Base-by-base conservation (phyloP, 2,888 invertebrate species). In the Ectemnius continuus region DNA sequence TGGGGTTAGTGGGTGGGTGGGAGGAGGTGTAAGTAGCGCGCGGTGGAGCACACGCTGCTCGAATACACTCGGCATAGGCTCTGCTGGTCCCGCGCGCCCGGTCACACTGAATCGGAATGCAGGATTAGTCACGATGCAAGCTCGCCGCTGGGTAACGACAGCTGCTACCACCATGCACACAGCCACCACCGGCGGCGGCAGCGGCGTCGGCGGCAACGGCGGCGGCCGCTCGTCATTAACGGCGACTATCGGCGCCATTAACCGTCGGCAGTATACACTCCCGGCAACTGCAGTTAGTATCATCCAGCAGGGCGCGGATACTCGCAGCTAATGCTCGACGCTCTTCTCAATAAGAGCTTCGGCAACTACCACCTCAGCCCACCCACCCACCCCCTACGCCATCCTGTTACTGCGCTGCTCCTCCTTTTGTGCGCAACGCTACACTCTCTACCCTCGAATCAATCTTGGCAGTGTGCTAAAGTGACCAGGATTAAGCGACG, bases 121-220 rank as follows among this genome's bases (percentile, higher is more conserved):
- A 81, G 84, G 88, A 88, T 88, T 88, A 88, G 88, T 88, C 88
- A 88, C 86, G 88, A 83, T 36, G 85, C 85, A 82, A 86, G 86
- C 84, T 84, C 79, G 85, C 81, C 81, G 81, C 84, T 87, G 88
- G 88, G 87, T 87, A 88, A 88, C 87, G 88, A 88, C 88, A 88
- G 88, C 87, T 88, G 88, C 86, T 87, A 83, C 84, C 80, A 78
- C 78, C 79, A 79, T 82, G 79, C 80, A 76, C 81, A 67, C 62
- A 57, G 61, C 61, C 36, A 23, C 56, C 62, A 23, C 56, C 68
- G 56, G 14, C 62, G 16, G 23, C 78, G 69, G 70, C 62, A n/a
- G n/a, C n/a, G n/a, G n/a, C n/a, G n/a, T n/a, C n/a, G n/a, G n/a
- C n/a, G n/a, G n/a, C n/a, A n/a, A n/a, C n/a, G n/a, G n/a, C 68